Conservation (phyloP, 2,888 invertebrate genomes). For the Meghimatium bilineatum region DNA sequence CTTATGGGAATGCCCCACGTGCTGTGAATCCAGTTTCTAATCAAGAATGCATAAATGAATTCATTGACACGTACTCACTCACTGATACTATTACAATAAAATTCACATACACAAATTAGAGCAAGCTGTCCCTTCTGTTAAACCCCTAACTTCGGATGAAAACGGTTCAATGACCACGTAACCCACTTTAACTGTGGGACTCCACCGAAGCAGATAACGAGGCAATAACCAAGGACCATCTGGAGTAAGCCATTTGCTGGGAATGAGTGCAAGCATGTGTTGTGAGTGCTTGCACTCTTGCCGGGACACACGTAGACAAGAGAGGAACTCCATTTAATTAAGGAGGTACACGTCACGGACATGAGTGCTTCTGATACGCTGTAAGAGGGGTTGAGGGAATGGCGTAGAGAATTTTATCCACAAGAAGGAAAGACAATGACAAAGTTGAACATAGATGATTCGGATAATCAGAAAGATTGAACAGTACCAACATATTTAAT, state of each 20-base stretch:
- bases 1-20: no score
- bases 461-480: not conserved
- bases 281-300: not conserved
- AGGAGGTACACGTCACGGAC: not conserved
- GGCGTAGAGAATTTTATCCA: not conserved
- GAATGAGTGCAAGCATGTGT: slow-evolving; percentile 12
- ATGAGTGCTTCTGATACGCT: not conserved
- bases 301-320: not conserved
- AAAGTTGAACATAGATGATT: not conserved
- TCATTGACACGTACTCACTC: not conserved
- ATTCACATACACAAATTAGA: not conserved
- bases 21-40: no score
- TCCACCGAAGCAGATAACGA: not conserved
- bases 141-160: not conserved
- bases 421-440: not conserved
- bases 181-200: not conserved
- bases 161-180: not conserved
- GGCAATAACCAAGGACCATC: not conserved
- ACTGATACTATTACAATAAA: not conserved
- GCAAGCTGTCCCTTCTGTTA: not conserved
- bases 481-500: no score
- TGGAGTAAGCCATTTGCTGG: not conserved
- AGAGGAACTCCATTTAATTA: not conserved
- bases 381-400: not conserved
- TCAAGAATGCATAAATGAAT: no score